Evolutionary conservation across 2,888 invertebrate species (phyloP).

Genomic region (Callinectes sapidus): DNA sequence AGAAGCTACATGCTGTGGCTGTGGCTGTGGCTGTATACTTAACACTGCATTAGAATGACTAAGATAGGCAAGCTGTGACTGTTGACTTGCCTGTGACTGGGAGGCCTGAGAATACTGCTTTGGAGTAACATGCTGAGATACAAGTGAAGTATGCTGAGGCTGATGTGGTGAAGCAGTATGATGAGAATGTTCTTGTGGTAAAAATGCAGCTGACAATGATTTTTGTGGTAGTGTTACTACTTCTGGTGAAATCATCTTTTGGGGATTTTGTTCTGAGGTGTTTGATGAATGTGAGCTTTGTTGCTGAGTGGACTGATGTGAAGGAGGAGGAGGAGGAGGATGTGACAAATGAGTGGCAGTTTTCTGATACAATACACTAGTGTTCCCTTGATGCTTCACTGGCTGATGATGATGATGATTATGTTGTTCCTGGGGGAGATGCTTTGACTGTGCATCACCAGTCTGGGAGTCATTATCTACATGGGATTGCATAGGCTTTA

Average conservation of each 20-base stretch:
- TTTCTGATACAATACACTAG: conserved; percentile 13
- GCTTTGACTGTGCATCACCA: neutral
- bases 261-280: neutral
- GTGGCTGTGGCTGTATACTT: conserved; percentile 23
- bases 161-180: neutral
- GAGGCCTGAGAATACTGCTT: conserved; percentile 35
- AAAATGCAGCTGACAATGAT: neutral
- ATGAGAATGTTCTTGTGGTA: conserved; percentile 23
- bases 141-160: conserved; percentile 3
- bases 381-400: conserved; percentile 7
- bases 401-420: neutral
- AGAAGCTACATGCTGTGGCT: neutral
- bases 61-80: neutral
- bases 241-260: neutral
- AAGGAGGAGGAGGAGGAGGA: neutral
- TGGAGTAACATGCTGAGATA: neutral
- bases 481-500: neutral
- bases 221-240: conserved; percentile 1
- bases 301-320: conserved; percentile 8
- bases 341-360: neutral
- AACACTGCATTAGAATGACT: neutral
- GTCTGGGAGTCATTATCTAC: neutral
- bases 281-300: conserved; percentile 10
- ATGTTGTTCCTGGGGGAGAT: neutral
- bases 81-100: neutral